Conservation (phyloP, 2,113 vertebrate genomes). For the Ammospiza nelsoni region DNA sequence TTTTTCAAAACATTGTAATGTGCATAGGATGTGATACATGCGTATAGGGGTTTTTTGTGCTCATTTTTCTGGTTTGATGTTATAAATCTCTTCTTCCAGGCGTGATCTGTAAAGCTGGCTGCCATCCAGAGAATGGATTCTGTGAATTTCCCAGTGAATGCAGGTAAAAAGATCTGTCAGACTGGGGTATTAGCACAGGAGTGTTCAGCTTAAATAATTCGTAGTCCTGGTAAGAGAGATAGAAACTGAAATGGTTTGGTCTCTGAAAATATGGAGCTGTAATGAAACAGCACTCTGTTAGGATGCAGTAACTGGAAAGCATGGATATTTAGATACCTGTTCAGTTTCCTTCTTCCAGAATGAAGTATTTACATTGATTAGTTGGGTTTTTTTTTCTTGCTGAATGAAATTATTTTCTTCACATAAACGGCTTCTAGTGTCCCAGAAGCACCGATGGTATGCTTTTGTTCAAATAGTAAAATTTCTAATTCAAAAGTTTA, state of each 20-base stretch:
- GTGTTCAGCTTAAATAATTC: neutral
- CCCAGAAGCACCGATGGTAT: neutral
- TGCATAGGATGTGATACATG: neutral
- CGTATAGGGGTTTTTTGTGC: neutral
- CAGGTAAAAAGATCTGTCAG: slow-evolving; percentile 80
- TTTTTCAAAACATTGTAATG: neutral
- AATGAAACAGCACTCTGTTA: neutral
- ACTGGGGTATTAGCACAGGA: neutral
- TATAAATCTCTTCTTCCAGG: slow-evolving; percentile 72
- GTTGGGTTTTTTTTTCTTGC: neutral
- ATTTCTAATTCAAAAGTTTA: neutral
- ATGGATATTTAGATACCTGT: neutral
- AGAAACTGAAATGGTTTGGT: neutral
- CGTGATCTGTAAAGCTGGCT: slow-evolving; percentile 82
- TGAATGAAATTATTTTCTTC: neutral
- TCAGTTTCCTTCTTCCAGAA: neutral
- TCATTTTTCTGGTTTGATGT: neutral
- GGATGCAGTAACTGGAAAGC: neutral
- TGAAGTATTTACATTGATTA: neutral
- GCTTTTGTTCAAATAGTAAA: neutral
- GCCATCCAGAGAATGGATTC: slow-evolving; percentile 86
- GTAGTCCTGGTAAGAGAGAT: neutral
- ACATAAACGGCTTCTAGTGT: neutral
- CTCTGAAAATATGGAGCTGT: neutral
- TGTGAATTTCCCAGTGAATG: slow-evolving; percentile 87